Base-by-base conservation (phyloP, 2,797 vertebrate genomes). In the Clangula hyemalis region DNA sequence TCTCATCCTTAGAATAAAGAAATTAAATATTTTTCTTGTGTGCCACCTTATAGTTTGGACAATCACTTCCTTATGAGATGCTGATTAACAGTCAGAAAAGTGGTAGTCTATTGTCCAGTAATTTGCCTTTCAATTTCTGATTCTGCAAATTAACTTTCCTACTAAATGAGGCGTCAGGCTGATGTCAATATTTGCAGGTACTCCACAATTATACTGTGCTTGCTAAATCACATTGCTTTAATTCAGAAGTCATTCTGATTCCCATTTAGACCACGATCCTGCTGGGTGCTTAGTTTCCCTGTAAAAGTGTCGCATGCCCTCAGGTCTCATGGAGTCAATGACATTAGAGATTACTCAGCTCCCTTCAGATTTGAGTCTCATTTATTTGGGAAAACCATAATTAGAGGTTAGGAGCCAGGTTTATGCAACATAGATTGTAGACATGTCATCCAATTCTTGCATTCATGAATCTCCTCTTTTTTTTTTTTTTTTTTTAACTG, bases 161-260 rank as follows among this genome's bases (percentile, higher is more conserved):
- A 91, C 66, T 93, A 94, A 96, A 94, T 87, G 91, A 91, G 85
- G 81, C 9, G 10, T 93, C 90, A 60, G 78, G 71, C 91, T 90
- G 88, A 60, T 93, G 93, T 94, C 95, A 96, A 95, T 96, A 96
- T 93, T 96, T 96, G 96, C 93, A 96, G 91, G 94, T 93, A 89
- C 41, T 94, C 51, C 82, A 77, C 91, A 94, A 95, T 96, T 95
- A 93, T 27, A 75, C 65, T 25, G 28, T 94, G 91, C 94, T 95
- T 96, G 90, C 90, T 94, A 90, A 92, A 95, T 89, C 61, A 83
- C 65, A 69, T 87, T 87, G 75, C 75, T 93, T 94, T 92, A 95
- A 95, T 95, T 90, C 94, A 85, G 83, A 89, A 94, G 75, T 92
- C 58, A 72, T 82, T 80, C 11, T 32, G 84, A 86, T 94, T 94